Base-by-base conservation (phyloP, 2,888 invertebrate species). In the Metellina segmentata region DNA sequence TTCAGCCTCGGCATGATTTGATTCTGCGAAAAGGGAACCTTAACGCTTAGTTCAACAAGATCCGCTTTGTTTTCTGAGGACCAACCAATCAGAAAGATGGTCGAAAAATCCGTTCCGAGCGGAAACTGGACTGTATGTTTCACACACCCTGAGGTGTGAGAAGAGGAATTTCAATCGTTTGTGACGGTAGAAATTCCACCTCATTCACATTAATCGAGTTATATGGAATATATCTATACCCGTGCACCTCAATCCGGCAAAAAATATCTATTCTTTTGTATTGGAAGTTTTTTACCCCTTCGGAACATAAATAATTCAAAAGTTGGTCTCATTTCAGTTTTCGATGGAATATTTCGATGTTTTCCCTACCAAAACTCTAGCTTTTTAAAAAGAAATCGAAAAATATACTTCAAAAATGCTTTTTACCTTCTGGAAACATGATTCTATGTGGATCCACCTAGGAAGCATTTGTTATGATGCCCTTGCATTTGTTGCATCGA, bases 171-270 rank as follows among this genome's bases (percentile, higher is more conserved):
- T 90, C 71, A 53, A 90, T 83, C 83, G 78, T 51, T 79, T 85
- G 78, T 83, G 83, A 53, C 71, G 69, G 48, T 74, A 69, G 61
- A 89, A 89, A 81, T 83, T 85, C 75, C 48, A 61, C n/a, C 69
- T 88, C 81, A 81, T 81, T 88, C 88, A 49, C 75, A 90, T 90
- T 90, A 90, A 90, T 78, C 53, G 49, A 72, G 89, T 90, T 90
- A 90, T 83, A 79, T 69, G 72, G 79, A 90, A 85, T 85, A 89
- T 86, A 79, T 61, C 61, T 78, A 83, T 78, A 85, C 77, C 82
- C 34, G 4, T 34, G 4, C 34, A 34, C 34, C 34, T 72, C 77
- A 69, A 77, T 77, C 75, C 77, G 52, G 69, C 19, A 19, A 79
- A n/a, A 85, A 72, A 88, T 81, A 88, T 79, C 85, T 49, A 90